A percentile compares a stretch with the other conserved stretches of the same genome.
Conservation (phyloP, 2,797 vertebrate species). For the Ispidina lecontei region DNA sequence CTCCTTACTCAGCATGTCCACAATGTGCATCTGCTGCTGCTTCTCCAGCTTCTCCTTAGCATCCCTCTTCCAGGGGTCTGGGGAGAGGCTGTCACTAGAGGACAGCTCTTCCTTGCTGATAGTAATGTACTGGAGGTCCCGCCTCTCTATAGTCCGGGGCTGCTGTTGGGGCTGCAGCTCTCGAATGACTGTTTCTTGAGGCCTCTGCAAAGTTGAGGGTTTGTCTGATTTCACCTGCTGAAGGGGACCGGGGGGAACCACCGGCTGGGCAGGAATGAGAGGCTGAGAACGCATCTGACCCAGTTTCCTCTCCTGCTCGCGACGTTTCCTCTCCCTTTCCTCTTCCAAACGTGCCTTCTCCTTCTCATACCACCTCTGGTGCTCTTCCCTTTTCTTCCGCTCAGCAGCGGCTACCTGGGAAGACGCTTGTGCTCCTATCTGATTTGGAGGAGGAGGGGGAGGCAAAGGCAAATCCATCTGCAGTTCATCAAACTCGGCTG, state of each 20-base stretch:
- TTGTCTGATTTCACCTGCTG: conserved; percentile 86
- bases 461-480: conserved; percentile 83
- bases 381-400: conserved; percentile 94
- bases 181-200: conserved; percentile 92
- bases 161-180: conserved; percentile 96
- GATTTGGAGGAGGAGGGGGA: conserved; percentile 72
- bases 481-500: conserved; percentile 81
- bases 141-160: conserved; percentile 94
- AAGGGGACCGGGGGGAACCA: conserved; percentile 76
- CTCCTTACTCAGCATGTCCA: conserved; percentile 95
- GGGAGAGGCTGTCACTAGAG: conserved; percentile 93
- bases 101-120: conserved; percentile 91
- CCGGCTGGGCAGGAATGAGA: conserved; percentile 74
- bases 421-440: conserved; percentile 77
- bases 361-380: conserved; percentile 98
- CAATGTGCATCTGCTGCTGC: conserved; percentile 97
- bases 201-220: conserved; percentile 84
- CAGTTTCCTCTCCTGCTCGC: conserved; percentile 94
- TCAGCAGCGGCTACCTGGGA: conserved; percentile 81
- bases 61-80: conserved; percentile 97
- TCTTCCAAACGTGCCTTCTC: conserved; percentile 97
- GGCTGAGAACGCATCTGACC: conserved; percentile 91
- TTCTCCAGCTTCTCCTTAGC: conserved; percentile 96
- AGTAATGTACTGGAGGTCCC: conserved; percentile 88
- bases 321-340: conserved; percentile 92